Evolutionary conservation across 2,113 vertebrate species (phyloP), one percentile per base, ranked within the genome.

Genomic region (Emydocephalus ijimae): DNA sequence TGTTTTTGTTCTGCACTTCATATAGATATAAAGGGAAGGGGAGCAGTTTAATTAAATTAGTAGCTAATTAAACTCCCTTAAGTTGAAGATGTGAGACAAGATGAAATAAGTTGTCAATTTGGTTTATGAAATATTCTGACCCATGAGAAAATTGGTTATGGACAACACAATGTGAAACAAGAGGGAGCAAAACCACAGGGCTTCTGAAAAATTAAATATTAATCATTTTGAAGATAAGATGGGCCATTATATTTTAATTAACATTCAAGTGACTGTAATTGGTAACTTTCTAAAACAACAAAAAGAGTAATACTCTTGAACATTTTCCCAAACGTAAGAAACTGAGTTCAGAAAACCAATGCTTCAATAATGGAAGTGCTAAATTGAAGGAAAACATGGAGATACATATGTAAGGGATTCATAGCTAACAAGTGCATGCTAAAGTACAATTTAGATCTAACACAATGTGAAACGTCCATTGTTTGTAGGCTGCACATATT

Each of bases 121-220:
- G 24, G 5, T 90, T 50, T 39, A 43, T 86, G 43, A 34, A 20
- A 21, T n/a, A 8, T 12, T 92, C 43, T 59, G 20, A 11, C 92
- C 3, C 15, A 57, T 12, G 2, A 10, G 0, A 85, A 24, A 11
- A 43, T 52, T n/a, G 34, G 11, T 45, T 21, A n/a, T 14, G 54
- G 56, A 85, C 43, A 24, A 2, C 5, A 56, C 10, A 91, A 57
- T 39, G 43, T 21, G 20, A 18, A 89, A 43, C 23, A 24, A 24
- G 11, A 89, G 21, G 9, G 52, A 14, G 88, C 20, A 56, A 89
- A 89, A 86, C 34, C 69, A 90, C 18, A 14, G 26, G 21, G 12
- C 23, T 87, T 34, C 20, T 88, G 87, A 21, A 92, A 23, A 64
- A 52, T 54, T 88, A 88, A 92, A 88, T 92, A 48, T 92, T 88